These are phyloP conservation scores for Heliconius melpomene DNA, from an alignment of 1,140 invertebrate species.

Conservation along the genomic window DNA sequence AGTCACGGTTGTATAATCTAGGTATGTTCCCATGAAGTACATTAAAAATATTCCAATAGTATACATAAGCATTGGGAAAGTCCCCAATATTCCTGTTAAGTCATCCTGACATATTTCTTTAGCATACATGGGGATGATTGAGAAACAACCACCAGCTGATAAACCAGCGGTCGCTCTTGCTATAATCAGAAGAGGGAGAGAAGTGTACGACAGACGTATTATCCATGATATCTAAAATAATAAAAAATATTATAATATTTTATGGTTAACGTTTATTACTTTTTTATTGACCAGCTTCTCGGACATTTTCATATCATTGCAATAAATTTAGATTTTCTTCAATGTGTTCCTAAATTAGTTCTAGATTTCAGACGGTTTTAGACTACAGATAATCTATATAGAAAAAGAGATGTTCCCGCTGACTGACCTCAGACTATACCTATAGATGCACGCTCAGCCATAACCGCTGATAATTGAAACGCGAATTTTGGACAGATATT, in stretches of 20 bases:
- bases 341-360: too few relatives aligned
- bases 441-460: too few relatives aligned
- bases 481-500: too few relatives aligned
- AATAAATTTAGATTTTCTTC: too few relatives aligned
- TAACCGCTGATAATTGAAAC: too few relatives aligned
- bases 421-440: too few relatives aligned
- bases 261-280: too few relatives aligned
- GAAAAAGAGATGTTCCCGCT: too few relatives aligned
- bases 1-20: constrained; percentile 30
- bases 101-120: constrained; percentile 47
- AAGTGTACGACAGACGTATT: constrained; percentile 34
- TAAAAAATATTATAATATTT: background rate
- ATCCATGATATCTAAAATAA: constrained; percentile 44
- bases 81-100: constrained; percentile 41
- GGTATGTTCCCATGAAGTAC: constrained; percentile 25
- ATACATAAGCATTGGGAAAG: constrained; percentile 14
- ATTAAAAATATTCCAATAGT: constrained; percentile 50
- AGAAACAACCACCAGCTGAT: constrained; percentile 40
- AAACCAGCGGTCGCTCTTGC: constrained; percentile 38
- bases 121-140: constrained; percentile 40
- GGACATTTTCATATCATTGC: too few relatives aligned
- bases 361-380: background rate
- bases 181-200: constrained; percentile 33
- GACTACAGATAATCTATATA: background rate
- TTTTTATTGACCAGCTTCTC: too few relatives aligned